Evolutionary conservation across 2,888 invertebrate genomes (phyloP).

Genomic region (Cheilosia pagana): DNA sequence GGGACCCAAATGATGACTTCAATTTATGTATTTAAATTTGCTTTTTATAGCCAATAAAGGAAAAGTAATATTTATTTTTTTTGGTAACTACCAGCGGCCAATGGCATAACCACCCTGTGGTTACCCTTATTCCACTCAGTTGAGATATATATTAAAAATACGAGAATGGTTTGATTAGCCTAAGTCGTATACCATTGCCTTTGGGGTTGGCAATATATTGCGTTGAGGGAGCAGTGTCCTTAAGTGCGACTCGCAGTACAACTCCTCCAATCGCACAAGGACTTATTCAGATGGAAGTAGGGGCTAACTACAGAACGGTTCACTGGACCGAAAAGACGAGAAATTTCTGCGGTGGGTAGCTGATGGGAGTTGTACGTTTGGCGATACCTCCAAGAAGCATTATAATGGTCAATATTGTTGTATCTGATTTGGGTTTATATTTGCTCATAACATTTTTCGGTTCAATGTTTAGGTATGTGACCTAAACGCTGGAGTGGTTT

Average conservation of each 20-base stretch:
- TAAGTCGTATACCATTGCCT: slow-evolving; percentile 45
- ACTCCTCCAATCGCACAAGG: slow-evolving; percentile 34
- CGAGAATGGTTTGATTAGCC: slow-evolving; percentile 57
- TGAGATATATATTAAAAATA: slow-evolving; percentile 62
- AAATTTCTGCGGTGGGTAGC: slow-evolving; percentile 3
- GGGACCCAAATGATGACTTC: slow-evolving; percentile 23
- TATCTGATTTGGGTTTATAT: slow-evolving; percentile 18
- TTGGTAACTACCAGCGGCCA: slow-evolving; percentile 47
- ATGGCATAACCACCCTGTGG: slow-evolving; percentile 13
- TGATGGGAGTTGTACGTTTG: neutral
- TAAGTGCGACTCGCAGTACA: slow-evolving; percentile 51
- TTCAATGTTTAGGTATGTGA: neutral
- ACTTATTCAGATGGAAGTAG: slow-evolving; percentile 36
- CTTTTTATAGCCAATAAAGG: slow-evolving; percentile 50
- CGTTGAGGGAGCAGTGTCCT: slow-evolving; percentile 26
- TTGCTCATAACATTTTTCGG: neutral
- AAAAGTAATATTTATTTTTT: slow-evolving; percentile 52
- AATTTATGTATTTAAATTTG: slow-evolving; percentile 56
- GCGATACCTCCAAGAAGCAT: neutral
- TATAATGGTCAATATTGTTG: slow-evolving; percentile 13
- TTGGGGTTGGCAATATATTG: slow-evolving; percentile 27
- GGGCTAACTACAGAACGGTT: slow-evolving; percentile 36
- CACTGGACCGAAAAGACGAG: slow-evolving; percentile 38
- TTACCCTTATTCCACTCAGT: slow-evolving; percentile 56
- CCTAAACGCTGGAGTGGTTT: neutral